Evolutionary conservation across 1,140 invertebrate species (phyloP).

Genomic region (Drosophila oshimai): DNA sequence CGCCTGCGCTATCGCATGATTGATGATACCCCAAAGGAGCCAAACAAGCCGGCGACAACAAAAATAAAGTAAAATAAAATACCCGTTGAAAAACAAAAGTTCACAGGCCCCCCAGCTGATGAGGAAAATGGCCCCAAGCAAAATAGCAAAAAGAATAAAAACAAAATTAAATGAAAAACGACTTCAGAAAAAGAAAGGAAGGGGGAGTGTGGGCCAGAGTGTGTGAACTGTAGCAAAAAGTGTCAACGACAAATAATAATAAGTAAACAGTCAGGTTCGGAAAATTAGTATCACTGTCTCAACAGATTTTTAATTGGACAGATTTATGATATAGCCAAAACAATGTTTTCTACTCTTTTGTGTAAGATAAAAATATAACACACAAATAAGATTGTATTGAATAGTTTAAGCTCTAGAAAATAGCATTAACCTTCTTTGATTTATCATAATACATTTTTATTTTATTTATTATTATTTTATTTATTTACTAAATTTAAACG

Average conservation of each 20-base stretch:
- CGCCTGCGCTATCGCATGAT: conserved; percentile 60
- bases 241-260: conserved; percentile 8
- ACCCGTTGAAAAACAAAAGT: conserved; percentile 16
- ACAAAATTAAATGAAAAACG: conserved; percentile 36
- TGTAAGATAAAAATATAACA: too few relatives aligned
- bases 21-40: conserved; percentile 50
- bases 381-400: too few relatives aligned
- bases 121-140: not conserved
- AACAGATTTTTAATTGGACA: conserved; percentile 15
- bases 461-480: too few relatives aligned
- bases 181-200: conserved; percentile 10
- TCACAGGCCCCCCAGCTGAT: conserved; percentile 4
- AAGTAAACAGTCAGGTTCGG: conserved; percentile 1
- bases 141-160: not conserved
- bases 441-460: too few relatives aligned
- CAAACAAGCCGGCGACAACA: conserved; percentile 28
- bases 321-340: conserved; percentile 7
- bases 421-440: too few relatives aligned
- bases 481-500: too few relatives aligned
- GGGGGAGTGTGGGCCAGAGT: not conserved
- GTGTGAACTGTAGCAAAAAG: conserved; percentile 41
- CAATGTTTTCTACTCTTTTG: too few relatives aligned
- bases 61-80: conserved; percentile 5
- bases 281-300: conserved; percentile 3
- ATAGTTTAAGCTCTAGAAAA: too few relatives aligned